Percentiles rank a stretch among this genome's conserved stretches.
These are phyloP conservation scores for Eupithecia dodoneata DNA, from an alignment of 2,888 invertebrate genomes.

Conservation along the genomic window DNA sequence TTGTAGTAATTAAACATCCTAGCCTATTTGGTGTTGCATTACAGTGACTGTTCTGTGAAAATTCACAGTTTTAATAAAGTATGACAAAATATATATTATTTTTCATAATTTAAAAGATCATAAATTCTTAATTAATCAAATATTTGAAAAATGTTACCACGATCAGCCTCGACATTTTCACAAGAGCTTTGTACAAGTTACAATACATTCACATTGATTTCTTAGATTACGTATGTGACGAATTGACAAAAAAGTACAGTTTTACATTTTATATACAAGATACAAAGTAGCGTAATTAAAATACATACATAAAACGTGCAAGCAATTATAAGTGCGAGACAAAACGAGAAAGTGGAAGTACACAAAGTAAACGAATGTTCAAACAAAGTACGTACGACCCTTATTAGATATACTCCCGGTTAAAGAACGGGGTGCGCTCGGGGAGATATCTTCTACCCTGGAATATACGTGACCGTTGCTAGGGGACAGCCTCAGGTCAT, in stretches of 20 bases:
- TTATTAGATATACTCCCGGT: slow-evolving; percentile 67
- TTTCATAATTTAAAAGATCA: slow-evolving; percentile 44
- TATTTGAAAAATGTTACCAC: slow-evolving; percentile 68
- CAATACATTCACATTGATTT: slow-evolving; percentile 48
- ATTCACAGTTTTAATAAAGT: slow-evolving; percentile 65
- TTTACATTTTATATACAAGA: slow-evolving; percentile 60
- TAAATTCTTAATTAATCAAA: slow-evolving; percentile 18
- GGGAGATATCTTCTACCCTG: slow-evolving; percentile 80
- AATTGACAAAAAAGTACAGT: slow-evolving; percentile 71
- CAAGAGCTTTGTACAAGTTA: slow-evolving; percentile 75
- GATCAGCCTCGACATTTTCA: slow-evolving; percentile 78
- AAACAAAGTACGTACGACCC: slow-evolving; percentile 81
- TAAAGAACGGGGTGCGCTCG: slow-evolving; percentile 72
- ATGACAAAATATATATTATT: slow-evolving; percentile 52
- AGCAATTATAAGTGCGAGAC: slow-evolving; percentile 53
- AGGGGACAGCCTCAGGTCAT: slow-evolving; percentile 81
- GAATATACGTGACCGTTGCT: slow-evolving; percentile 82
- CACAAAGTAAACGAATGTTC: slow-evolving; percentile 51
- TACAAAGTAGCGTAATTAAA: slow-evolving; percentile 44
- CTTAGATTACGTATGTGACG: slow-evolving; percentile 75
- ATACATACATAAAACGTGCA: slow-evolving; percentile 49
- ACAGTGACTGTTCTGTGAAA: slow-evolving; percentile 70
- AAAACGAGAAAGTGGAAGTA: slow-evolving; percentile 39
- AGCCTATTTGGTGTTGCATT: slow-evolving; percentile 80
- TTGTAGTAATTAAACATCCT: slow-evolving; percentile 59